A percentile compares a stretch with the other conserved stretches of the same genome.
Evolutionary conservation across 2,888 invertebrate species (phyloP).

Genomic region (Morinoia aosen): DNA sequence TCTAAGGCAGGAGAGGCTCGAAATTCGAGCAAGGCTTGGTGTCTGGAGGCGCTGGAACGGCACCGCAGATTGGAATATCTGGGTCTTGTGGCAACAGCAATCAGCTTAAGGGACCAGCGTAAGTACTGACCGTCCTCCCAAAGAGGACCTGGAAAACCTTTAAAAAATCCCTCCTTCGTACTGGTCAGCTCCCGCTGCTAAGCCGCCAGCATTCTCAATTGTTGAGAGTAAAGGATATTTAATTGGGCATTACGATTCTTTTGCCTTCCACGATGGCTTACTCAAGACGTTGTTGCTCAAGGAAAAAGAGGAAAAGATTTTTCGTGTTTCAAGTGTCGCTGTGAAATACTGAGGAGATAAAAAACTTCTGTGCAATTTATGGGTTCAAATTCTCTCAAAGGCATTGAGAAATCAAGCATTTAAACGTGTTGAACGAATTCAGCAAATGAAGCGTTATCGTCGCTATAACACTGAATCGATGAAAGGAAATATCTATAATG

Average conservation of each 20-base stretch:
- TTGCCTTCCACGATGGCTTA: neutral
- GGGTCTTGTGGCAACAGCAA: slow-evolving; percentile 45
- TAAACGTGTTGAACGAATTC: no score
- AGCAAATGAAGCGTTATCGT: no score
- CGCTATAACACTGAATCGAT: neutral
- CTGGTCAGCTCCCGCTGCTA: neutral
- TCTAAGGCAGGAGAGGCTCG: neutral
- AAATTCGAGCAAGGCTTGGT: neutral
- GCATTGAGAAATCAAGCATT: no score
- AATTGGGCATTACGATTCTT: slow-evolving; percentile 5
- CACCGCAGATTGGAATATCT: slow-evolving; percentile 51
- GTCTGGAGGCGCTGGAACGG: slow-evolving; percentile 6
- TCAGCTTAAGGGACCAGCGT: slow-evolving; percentile 47
- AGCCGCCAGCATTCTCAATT: neutral
- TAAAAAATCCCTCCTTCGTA: neutral
- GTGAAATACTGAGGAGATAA: no score
- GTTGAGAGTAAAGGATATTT: neutral
- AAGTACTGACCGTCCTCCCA: slow-evolving; percentile 43
- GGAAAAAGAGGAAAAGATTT: neutral
- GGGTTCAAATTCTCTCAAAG: no score
- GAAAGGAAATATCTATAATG: neutral
- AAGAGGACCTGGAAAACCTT: neutral
- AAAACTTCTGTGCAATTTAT: no score
- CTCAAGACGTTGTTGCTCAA: neutral
- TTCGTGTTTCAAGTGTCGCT: neutral